These are phyloP conservation scores for Crioceris asparagi DNA, from an alignment of 2,888 invertebrate species.

Conservation along the genomic window DNA sequence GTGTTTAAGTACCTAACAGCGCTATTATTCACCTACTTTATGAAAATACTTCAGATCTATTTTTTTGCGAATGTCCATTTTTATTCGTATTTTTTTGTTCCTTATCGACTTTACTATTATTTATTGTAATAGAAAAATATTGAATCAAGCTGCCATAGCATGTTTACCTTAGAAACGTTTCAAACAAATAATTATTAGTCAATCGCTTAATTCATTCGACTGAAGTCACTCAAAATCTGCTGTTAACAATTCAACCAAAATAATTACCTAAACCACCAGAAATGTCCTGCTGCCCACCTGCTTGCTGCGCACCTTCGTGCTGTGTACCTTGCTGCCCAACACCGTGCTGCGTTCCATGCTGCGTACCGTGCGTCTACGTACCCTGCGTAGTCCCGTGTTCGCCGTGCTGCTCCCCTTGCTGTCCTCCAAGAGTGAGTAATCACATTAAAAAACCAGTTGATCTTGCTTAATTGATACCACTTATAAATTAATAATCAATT, in stretches of 20 bases:
- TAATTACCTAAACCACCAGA: conserved; percentile 2
- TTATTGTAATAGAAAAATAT: not conserved
- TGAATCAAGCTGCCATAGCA: not conserved
- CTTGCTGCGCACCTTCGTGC: conserved; percentile 19
- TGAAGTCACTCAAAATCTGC: conserved; percentile 4
- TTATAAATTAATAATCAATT: too few relatives aligned
- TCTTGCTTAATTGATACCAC: too few relatives aligned
- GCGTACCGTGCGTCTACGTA: conserved; percentile 14
- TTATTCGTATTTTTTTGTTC: too few relatives aligned
- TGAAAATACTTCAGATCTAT: too few relatives aligned
- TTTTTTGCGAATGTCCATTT: too few relatives aligned
- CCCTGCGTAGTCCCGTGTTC: conserved; percentile 15
- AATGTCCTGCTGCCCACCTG: conserved; percentile 17
- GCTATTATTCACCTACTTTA: too few relatives aligned
- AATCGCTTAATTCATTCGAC: conserved; percentile 4
- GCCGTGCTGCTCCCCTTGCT: conserved; percentile 13
- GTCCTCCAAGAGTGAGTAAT: conserved; percentile 13
- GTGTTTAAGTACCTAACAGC: too few relatives aligned
- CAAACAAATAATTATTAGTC: not conserved
- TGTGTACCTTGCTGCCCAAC: conserved; percentile 21
- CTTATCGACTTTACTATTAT: not conserved
- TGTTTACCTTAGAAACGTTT: not conserved
- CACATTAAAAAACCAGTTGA: too few relatives aligned
- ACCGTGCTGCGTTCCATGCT: conserved; percentile 21
- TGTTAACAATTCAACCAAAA: conserved; percentile 3